Percentiles rank a stretch among this genome's conserved stretches.
Conservation (phyloP, 2,797 vertebrate species). For the Otolemur crassicaudatus region DNA sequence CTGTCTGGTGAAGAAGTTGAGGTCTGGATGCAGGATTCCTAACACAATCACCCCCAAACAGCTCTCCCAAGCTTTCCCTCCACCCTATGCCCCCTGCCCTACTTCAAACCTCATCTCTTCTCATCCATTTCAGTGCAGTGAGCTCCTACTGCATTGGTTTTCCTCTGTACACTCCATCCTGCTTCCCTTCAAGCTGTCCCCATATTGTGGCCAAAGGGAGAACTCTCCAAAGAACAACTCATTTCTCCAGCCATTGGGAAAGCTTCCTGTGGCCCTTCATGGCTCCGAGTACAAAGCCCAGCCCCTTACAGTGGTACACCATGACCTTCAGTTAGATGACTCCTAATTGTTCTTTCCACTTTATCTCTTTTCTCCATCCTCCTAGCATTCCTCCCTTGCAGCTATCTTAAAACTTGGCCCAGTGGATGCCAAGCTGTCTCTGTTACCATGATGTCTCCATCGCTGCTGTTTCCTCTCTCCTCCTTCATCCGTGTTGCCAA, state of each 20-base stretch:
- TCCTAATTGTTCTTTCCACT: background rate
- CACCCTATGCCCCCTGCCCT: fast-evolving
- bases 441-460: fast-evolving
- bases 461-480: background rate
- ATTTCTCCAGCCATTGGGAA: fast-evolving
- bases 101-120: background rate
- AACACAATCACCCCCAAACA: background rate
- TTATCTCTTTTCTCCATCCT: background rate
- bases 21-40: background rate
- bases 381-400: background rate
- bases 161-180: background rate
- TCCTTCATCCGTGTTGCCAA: background rate
- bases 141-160: background rate
- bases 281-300: background rate
- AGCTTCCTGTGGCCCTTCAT: background rate
- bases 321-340: background rate
- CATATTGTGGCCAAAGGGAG: background rate
- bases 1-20: background rate
- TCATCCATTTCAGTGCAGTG: background rate
- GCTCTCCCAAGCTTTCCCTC: background rate
- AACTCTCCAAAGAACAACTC: background rate
- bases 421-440: background rate
- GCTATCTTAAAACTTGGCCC: background rate
- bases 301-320: background rate
- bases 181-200: background rate